These are phyloP conservation scores for Catharus bicknelli DNA, from an alignment of 2,113 vertebrate genomes.

Conservation along the genomic window DNA sequence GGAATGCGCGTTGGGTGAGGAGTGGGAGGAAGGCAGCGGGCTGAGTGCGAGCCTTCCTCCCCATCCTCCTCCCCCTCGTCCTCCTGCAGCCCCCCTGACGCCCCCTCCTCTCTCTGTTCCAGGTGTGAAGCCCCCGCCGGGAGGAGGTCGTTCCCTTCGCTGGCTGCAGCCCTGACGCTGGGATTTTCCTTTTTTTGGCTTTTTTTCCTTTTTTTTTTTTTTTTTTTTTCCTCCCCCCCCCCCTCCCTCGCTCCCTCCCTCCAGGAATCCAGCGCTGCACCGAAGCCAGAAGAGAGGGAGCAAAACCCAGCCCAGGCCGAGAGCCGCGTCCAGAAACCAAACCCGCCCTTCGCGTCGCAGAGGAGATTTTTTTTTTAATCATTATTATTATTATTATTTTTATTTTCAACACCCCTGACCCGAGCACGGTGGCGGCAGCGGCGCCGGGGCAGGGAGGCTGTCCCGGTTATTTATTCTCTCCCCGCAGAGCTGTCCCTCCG, in stretches of 20 bases:
- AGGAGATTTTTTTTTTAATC: neutral
- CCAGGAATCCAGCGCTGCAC: slow-evolving; percentile 45
- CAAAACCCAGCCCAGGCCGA: slow-evolving; percentile 32
- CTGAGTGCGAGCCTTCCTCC: slow-evolving; percentile 59
- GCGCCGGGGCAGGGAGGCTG: slow-evolving; percentile 6
- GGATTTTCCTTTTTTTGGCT: neutral
- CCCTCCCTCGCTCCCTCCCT: slow-evolving; percentile 5
- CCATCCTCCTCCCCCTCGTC: neutral
- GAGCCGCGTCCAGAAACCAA: slow-evolving; percentile 15
- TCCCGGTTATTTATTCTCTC: slow-evolving; percentile 22
- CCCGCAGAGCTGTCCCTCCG: slow-evolving; percentile 16
- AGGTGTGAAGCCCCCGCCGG: slow-evolving; percentile 66
- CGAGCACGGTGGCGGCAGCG: neutral
- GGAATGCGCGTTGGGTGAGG: neutral
- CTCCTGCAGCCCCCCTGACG: neutral
- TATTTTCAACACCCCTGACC: neutral
- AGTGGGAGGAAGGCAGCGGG: slow-evolving; percentile 18
- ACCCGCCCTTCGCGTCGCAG: neutral
- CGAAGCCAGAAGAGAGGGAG: slow-evolving; percentile 42
- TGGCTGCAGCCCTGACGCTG: neutral
- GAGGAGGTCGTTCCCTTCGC: neutral
- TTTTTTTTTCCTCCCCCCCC: neutral
- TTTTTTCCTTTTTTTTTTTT: neutral
- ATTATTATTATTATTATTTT: neutral
- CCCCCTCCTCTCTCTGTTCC: slow-evolving; percentile 24